Conservation (phyloP, 2,113 vertebrate genomes). For the Telmatochromis sp. region DNA sequence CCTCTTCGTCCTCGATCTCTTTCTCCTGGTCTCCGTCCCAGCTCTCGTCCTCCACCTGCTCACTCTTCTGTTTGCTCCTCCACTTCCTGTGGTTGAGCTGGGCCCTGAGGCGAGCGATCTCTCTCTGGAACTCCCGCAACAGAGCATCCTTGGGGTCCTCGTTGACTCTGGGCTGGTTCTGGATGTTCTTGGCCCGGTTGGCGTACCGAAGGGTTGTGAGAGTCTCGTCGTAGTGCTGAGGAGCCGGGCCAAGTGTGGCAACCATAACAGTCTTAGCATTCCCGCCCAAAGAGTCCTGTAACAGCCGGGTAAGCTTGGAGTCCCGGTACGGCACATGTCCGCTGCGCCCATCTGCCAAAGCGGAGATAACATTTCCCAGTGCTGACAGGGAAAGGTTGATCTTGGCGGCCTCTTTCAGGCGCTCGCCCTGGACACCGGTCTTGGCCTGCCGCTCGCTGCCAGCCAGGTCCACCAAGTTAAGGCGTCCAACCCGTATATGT, state of each 20-base stretch:
- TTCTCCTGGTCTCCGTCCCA: slow-evolving; percentile 39
- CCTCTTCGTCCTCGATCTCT: slow-evolving; percentile 67
- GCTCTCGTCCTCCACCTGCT: slow-evolving; percentile 72
- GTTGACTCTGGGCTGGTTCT: slow-evolving; percentile 93
- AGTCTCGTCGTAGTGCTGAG: slow-evolving; percentile 90
- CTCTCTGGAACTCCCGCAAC: slow-evolving; percentile 91
- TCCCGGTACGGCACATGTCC: slow-evolving; percentile 94
- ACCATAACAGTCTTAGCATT: slow-evolving; percentile 98
- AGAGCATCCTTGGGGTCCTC: slow-evolving; percentile 97
- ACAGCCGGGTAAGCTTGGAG: slow-evolving; percentile 93
- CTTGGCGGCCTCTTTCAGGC: slow-evolving; percentile 93
- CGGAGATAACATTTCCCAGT: slow-evolving; percentile 93
- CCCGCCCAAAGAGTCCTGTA: slow-evolving; percentile 94
- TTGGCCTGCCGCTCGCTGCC: slow-evolving; percentile 94
- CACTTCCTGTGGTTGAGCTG: slow-evolving; percentile 84
- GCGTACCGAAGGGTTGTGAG: slow-evolving; percentile 93
- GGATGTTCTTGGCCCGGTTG: slow-evolving; percentile 97
- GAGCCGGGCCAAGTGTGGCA: slow-evolving; percentile 87
- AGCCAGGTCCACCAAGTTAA: slow-evolving; percentile 94
- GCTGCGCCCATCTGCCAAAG: slow-evolving; percentile 87
- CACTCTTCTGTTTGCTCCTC: slow-evolving; percentile 78
- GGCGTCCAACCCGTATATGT: slow-evolving; percentile 93
- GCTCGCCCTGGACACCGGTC: slow-evolving; percentile 80
- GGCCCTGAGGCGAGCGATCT: slow-evolving; percentile 87
- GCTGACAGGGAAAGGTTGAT: slow-evolving; percentile 97